These are phyloP conservation scores for Uria lomvia DNA, from an alignment of 2,113 vertebrate genomes.

Conservation along the genomic window DNA sequence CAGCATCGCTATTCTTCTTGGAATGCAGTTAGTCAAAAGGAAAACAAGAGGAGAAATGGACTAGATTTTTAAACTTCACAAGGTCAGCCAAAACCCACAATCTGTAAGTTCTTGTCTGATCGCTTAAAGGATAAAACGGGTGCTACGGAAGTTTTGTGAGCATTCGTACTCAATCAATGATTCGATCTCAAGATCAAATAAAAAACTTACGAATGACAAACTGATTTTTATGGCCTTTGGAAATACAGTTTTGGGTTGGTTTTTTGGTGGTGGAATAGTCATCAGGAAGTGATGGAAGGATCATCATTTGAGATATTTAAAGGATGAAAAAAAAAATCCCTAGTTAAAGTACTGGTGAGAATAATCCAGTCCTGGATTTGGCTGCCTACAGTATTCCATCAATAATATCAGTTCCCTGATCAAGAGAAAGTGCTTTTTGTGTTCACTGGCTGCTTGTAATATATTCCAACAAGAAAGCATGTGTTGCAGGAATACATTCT, in stretches of 20 bases:
- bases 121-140: not conserved
- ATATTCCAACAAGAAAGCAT: not conserved
- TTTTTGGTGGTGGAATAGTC: not conserved
- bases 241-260: not conserved
- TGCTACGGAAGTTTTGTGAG: not conserved
- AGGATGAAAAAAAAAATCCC: not conserved
- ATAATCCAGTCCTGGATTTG: not conserved
- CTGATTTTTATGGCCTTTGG: not conserved
- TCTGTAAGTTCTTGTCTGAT: not conserved
- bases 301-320: not conserved
- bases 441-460: not conserved
- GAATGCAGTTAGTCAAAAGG: not conserved
- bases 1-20: not conserved
- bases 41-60: not conserved
- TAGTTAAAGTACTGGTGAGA: not conserved
- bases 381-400: not conserved
- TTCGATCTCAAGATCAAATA: not conserved
- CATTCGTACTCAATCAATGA: not conserved
- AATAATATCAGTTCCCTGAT: not conserved
- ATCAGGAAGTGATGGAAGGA: not conserved
- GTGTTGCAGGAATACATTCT: not conserved
- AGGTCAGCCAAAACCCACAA: not conserved
- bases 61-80: not conserved
- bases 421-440: not conserved
- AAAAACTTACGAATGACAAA: not conserved